A percentile compares a stretch with the other conserved stretches of the same genome.
These are phyloP conservation scores for Corydoras sp. DNA, from an alignment of 2,113 vertebrate genomes.

Conservation along the genomic window DNA sequence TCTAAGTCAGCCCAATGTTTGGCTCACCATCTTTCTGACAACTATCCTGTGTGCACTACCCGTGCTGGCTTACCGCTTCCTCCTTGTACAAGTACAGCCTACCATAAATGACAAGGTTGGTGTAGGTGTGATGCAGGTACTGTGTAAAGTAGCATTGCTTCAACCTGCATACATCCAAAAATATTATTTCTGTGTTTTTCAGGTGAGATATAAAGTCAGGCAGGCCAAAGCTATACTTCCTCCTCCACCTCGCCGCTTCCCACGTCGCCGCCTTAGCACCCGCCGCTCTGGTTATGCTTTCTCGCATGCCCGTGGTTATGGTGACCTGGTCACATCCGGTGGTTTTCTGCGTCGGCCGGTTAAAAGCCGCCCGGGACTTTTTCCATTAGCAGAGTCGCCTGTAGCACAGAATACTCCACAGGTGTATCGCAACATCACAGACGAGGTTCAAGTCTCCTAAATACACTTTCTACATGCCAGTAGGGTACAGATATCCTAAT, in stretches of 20 bases:
- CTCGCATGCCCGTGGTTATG: slow-evolving; percentile 86
- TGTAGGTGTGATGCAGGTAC: not conserved
- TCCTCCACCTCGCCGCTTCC: slow-evolving; percentile 46
- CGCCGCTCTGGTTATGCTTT: slow-evolving; percentile 90
- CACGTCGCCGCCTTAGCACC: slow-evolving; percentile 57
- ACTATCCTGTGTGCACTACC: slow-evolving; percentile 77
- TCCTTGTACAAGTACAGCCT: slow-evolving; percentile 70
- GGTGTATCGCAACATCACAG: slow-evolving; percentile 54
- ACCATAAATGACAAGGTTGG: slow-evolving; percentile 77
- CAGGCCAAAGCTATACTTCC: slow-evolving; percentile 60
- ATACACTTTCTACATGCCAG: not conserved
- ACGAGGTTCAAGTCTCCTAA: slow-evolving; percentile 36
- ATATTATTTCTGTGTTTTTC: not conserved
- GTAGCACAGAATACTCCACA: slow-evolving; percentile 55
- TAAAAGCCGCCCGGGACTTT: slow-evolving; percentile 45
- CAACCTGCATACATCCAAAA: not conserved
- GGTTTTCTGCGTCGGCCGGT: slow-evolving; percentile 56
- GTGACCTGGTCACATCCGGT: slow-evolving; percentile 85
- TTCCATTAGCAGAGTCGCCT: slow-evolving; percentile 45
- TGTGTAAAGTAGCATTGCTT: not conserved
- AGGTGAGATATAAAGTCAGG: slow-evolving; percentile 75
- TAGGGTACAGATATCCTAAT: too few species aligned
- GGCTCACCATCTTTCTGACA: slow-evolving; percentile 81
- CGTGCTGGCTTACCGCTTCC: slow-evolving; percentile 72
- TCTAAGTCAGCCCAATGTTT: slow-evolving; percentile 77